These are phyloP conservation scores for Pseudomyrmex gracilis DNA, from an alignment of 1,140 invertebrate genomes.

Conservation along the genomic window DNA sequence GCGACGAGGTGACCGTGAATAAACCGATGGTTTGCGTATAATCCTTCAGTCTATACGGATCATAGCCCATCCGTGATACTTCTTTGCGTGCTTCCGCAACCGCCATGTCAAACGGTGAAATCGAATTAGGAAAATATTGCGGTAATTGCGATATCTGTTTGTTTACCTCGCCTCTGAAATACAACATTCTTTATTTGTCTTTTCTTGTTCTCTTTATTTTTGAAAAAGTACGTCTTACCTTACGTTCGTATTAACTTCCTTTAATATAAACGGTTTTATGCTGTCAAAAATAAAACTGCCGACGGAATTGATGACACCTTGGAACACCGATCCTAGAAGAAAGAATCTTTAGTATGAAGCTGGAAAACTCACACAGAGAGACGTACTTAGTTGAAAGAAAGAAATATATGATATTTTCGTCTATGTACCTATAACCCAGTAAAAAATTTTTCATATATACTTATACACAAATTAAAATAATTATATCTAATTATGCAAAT, in stretches of 20 bases:
- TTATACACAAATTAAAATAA: too few species aligned
- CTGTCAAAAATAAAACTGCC: conserved; percentile 93
- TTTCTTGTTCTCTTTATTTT: conserved; percentile 6
- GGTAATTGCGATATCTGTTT: conserved; percentile 87
- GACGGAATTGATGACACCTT: conserved; percentile 92
- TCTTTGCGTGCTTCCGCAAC: conserved; percentile 90
- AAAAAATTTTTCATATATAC: too few species aligned
- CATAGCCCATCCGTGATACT: conserved; percentile 89
- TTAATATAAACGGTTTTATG: conserved; percentile 93
- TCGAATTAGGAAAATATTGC: conserved; percentile 93
- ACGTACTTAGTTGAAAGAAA: too few species aligned
- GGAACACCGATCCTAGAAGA: conserved; percentile 90
- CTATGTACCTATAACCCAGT: too few species aligned
- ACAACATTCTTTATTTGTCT: neutral
- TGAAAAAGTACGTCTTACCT: conserved; percentile 71
- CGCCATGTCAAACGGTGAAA: conserved; percentile 93
- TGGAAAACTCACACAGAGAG: too few species aligned
- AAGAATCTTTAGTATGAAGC: too few species aligned
- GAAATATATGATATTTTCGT: too few species aligned
- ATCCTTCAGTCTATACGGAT: conserved; percentile 90
- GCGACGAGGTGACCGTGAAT: conserved; percentile 88
- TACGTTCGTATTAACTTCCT: conserved; percentile 90
- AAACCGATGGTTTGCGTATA: conserved; percentile 90
- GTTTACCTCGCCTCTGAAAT: conserved; percentile 85
- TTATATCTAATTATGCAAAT: too few species aligned